A percentile compares a stretch with the other conserved stretches of the same genome.
Conservation (phyloP, 2,888 invertebrate species). For the Lucinisca nassula region DNA sequence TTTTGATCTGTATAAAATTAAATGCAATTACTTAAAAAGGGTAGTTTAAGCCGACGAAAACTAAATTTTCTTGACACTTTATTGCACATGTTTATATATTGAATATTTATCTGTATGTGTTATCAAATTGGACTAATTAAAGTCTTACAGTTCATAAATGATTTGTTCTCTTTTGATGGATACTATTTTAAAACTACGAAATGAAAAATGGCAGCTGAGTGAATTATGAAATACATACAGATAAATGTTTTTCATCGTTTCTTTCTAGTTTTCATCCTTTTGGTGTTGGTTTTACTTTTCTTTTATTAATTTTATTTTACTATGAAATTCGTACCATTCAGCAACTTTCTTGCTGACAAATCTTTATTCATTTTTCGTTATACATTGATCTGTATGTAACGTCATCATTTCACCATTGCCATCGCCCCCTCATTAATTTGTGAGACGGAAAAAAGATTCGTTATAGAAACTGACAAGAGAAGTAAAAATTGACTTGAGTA, state of each 20-base stretch:
- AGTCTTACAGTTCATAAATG: background rate
- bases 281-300: background rate
- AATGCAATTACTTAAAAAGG: too few species aligned
- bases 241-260: background rate
- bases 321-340: too few species aligned
- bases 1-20: too few species aligned
- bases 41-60: too few species aligned
- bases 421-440: too few species aligned
- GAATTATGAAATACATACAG: background rate
- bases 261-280: background rate
- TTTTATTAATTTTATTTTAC: background rate
- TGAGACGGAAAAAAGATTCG: too few species aligned
- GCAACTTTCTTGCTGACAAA: background rate
- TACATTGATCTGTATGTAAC: background rate
- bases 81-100: background rate
- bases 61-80: background rate
- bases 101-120: slow-evolving; percentile 17
- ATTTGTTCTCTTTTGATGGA: background rate
- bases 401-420: too few species aligned
- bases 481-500: too few species aligned
- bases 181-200: background rate
- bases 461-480: too few species aligned
- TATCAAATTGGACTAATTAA: background rate
- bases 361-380: background rate
- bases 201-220: background rate